Evolutionary conservation across 2,888 invertebrate species (phyloP).

Genomic region (Platycheirus rosarum): DNA sequence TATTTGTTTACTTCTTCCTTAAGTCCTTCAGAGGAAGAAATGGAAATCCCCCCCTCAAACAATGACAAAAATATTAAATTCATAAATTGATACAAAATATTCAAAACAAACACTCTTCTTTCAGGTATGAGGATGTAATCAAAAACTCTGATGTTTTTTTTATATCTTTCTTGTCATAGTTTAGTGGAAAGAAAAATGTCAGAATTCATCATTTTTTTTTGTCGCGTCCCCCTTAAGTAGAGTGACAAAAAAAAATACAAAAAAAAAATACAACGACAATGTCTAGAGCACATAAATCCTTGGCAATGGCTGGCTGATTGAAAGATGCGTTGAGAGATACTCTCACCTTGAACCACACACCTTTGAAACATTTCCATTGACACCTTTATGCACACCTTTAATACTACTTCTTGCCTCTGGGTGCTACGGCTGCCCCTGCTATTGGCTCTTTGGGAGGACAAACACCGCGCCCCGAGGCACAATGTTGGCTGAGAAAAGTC

Average conservation of each 20-base stretch:
- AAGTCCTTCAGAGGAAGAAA: too few relatives aligned
- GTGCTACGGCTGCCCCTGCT: not conserved
- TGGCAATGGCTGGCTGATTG: constrained; percentile 80
- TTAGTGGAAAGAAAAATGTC: constrained; percentile 34
- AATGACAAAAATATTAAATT: constrained; percentile 6
- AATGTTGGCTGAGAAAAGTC: constrained; percentile 39
- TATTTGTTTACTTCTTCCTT: too few relatives aligned
- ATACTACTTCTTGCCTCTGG: not conserved
- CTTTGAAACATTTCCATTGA: constrained; percentile 57
- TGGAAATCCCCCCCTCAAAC: too few relatives aligned
- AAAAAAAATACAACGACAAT: constrained; percentile 35
- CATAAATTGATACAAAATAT: constrained; percentile 28
- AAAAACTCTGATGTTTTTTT: not conserved
- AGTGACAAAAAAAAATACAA: not conserved
- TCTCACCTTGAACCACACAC: constrained; percentile 80
- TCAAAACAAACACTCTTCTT: constrained; percentile 15
- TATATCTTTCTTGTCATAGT: not conserved
- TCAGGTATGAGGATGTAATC: constrained; percentile 17
- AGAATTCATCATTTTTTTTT: constrained; percentile 57
- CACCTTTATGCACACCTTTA: constrained; percentile 65
- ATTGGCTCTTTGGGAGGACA: too few relatives aligned
- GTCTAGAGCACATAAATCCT: constrained; percentile 77
- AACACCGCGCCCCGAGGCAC: not conserved
- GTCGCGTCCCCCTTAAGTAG: constrained; percentile 11
- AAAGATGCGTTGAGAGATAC: constrained; percentile 78